phyloP scores from a whole-genome alignment of 2,113 vertebrate genomes.

The Melanotaenia duboulayi region DNA sequence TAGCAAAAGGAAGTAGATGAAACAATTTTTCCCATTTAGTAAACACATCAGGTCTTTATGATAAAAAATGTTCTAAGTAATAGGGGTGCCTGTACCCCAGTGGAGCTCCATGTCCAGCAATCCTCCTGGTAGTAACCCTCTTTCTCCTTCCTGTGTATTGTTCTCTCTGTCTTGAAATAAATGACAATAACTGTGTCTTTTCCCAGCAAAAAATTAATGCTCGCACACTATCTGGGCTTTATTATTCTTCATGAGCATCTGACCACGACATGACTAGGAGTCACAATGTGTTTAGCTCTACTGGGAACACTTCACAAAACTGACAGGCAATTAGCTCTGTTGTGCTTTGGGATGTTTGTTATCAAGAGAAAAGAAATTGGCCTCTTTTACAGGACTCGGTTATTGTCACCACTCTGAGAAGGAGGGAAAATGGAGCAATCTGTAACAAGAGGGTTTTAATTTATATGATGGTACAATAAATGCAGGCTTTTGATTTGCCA shows the following conservation, averaged over 20 bases:
- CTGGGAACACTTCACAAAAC: slow-evolving; percentile 62
- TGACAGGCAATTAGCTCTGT: slow-evolving; percentile 76
- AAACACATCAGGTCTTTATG: too few species aligned
- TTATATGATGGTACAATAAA: slow-evolving; percentile 60
- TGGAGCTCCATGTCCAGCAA: too few species aligned
- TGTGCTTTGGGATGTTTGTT: slow-evolving; percentile 69
- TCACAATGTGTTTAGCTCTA: slow-evolving; percentile 62
- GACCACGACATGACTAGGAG: slow-evolving; percentile 54
- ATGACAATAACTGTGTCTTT: slow-evolving; percentile 29
- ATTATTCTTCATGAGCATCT: slow-evolving; percentile 39
- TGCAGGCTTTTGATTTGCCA: slow-evolving; percentile 55
- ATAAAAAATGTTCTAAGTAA: too few species aligned
- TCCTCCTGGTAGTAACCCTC: background rate
- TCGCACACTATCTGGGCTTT: slow-evolving; percentile 42
- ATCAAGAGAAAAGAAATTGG: slow-evolving; percentile 51
- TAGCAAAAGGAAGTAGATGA: too few species aligned
- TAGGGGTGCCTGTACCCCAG: too few species aligned
- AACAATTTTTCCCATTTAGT: too few species aligned
- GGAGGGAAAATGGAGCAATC: slow-evolving; percentile 52
- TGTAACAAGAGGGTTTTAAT: slow-evolving; percentile 60
- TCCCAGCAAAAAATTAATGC: slow-evolving; percentile 42
- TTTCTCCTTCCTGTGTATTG: slow-evolving; percentile 25
- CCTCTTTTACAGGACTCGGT: slow-evolving; percentile 45
- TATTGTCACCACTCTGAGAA: slow-evolving; percentile 64
- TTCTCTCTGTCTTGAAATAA: slow-evolving; percentile 50